phyloP scores from a whole-genome alignment of 2,113 vertebrate genomes.

The Martes martes region DNA sequence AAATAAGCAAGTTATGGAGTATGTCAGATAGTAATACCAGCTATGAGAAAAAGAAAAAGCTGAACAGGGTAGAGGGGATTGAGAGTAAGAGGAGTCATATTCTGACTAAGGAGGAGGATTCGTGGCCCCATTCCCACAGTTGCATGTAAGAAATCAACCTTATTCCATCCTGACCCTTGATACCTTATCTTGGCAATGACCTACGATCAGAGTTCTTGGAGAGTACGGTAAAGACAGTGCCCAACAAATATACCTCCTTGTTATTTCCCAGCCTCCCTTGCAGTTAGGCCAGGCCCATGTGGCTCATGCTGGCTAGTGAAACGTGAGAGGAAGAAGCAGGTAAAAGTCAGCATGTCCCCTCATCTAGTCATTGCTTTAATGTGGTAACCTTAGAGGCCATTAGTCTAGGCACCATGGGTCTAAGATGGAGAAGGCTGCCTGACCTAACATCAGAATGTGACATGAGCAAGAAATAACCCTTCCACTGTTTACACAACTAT shows the following conservation, averaged over 20 bases:
- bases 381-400: neutral
- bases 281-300: neutral
- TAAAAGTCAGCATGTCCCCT: neutral
- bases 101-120: neutral
- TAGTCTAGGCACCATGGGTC: neutral
- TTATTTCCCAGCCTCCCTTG: neutral
- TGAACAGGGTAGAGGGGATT: neutral
- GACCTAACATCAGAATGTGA: neutral
- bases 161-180: neutral
- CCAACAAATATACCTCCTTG: neutral
- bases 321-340: neutral
- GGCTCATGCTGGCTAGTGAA: neutral
- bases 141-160: neutral
- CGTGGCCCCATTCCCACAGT: neutral
- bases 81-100: neutral
- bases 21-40: neutral
- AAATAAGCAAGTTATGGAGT: neutral
- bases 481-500: neutral
- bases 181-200: neutral
- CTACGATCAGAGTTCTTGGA: neutral
- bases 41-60: neutral
- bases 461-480: neutral
- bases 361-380: neutral
- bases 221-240: neutral
- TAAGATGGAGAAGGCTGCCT: neutral